Evolutionary conservation across 2,113 vertebrate genomes (phyloP).

Genomic region (Hydropotes inermis): DNA sequence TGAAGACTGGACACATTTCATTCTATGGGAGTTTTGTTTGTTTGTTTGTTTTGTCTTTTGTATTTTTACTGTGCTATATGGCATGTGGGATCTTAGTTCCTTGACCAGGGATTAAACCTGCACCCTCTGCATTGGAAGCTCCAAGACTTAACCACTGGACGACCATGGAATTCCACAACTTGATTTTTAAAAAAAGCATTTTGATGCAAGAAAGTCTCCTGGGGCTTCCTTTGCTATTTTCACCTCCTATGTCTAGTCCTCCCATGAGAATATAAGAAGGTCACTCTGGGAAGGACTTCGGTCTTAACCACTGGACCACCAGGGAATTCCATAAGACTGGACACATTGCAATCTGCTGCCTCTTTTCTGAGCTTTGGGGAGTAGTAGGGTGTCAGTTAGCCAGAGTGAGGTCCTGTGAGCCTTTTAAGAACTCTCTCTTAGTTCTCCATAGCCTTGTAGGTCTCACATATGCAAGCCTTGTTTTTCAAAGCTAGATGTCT

Average conservation of each 20-base stretch:
- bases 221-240: not conserved
- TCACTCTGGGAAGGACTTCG: rapidly evolving
- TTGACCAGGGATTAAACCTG: not conserved
- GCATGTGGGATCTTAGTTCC: not conserved
- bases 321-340: not conserved
- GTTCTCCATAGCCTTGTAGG: not conserved
- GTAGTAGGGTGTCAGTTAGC: not conserved
- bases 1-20: not conserved
- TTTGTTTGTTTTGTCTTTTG: not conserved
- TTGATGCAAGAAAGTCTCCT: not conserved
- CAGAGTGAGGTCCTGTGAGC: not conserved
- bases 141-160: not conserved
- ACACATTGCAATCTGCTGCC: not conserved
- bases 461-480: not conserved
- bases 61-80: not conserved
- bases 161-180: not conserved
- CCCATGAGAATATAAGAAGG: rapidly evolving
- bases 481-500: not conserved
- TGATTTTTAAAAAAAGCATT: not conserved
- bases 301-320: not conserved
- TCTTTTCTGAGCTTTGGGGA: not conserved
- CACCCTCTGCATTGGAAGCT: not conserved
- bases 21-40: not conserved
- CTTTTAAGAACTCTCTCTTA: not conserved
- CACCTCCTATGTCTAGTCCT: not conserved